Conservation (phyloP, 1,140 invertebrate genomes). For the Hesperophylax magnus region DNA sequence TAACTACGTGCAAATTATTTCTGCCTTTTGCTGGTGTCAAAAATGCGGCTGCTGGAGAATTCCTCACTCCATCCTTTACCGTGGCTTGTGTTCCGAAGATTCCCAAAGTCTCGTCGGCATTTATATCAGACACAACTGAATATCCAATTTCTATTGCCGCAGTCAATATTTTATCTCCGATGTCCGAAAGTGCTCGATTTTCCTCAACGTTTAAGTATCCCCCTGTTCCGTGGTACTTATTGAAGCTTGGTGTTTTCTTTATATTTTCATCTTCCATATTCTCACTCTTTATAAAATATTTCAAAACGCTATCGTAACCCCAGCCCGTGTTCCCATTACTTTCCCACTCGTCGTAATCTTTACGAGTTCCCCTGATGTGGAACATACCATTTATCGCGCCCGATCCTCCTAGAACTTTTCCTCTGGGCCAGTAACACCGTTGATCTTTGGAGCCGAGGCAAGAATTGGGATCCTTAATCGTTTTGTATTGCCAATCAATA, state of each 20-base stretch:
- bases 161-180: constrained; percentile 61
- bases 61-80: constrained; percentile 67
- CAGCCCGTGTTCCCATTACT: constrained; percentile 71
- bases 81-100: constrained; percentile 62
- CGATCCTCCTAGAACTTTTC: constrained; percentile 69
- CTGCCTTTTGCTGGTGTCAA: constrained; percentile 68
- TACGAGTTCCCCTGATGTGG: constrained; percentile 72
- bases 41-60: constrained; percentile 68
- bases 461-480: constrained; percentile 65
- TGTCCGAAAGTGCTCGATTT: constrained; percentile 61
- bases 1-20: constrained; percentile 78
- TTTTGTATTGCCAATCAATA: constrained; percentile 72
- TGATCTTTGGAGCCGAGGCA: constrained; percentile 62
- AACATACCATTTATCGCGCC: constrained; percentile 75
- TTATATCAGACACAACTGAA: constrained; percentile 70
- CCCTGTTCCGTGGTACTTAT: constrained; percentile 59
- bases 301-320: constrained; percentile 71
- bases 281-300: constrained; percentile 70
- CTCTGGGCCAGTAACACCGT: constrained; percentile 63
- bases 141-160: constrained; percentile 81
- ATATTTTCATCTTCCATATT: constrained; percentile 20
- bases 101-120: constrained; percentile 67
- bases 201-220: constrained; percentile 81
- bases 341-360: constrained; percentile 74
- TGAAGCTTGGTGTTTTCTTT: neutral